These are phyloP conservation scores for Acestrorhynchus altus DNA, from an alignment of 2,797 vertebrate genomes.

Conservation along the genomic window DNA sequence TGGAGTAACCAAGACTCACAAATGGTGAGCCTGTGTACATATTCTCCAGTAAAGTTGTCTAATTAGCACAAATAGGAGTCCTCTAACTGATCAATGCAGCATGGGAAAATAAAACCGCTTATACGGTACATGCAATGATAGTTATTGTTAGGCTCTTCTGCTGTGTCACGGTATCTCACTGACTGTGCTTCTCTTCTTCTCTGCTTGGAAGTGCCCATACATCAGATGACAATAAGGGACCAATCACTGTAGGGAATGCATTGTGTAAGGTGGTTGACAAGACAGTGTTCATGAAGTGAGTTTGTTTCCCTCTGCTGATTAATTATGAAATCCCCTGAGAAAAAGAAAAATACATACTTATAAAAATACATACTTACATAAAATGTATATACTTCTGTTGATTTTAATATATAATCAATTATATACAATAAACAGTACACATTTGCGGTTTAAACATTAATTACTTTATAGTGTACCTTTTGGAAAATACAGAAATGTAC, in stretches of 20 bases:
- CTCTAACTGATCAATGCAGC: background rate
- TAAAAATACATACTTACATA: too few species aligned
- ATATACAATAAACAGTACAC: too few species aligned
- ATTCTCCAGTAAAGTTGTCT: background rate
- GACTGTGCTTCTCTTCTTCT: constrained; percentile 9
- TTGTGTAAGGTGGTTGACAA: background rate
- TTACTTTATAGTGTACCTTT: too few species aligned
- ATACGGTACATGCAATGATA: background rate
- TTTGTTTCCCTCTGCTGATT: background rate
- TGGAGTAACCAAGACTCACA: background rate
- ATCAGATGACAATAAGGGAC: constrained; percentile 20
- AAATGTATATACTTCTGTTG: too few species aligned
- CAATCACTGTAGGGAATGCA: background rate
- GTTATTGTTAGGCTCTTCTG: background rate
- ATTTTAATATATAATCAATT: too few species aligned
- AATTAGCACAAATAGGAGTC: background rate
- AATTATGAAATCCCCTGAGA: too few species aligned
- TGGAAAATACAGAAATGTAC: too few species aligned
- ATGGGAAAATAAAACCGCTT: background rate
- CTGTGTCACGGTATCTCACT: constrained; percentile 10
- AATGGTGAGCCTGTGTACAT: background rate
- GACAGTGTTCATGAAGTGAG: background rate
- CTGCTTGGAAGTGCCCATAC: constrained; percentile 23
- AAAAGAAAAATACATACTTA: too few species aligned
- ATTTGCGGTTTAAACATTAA: too few species aligned